Evolutionary conservation across 2,113 vertebrate species (phyloP).

Genomic region (Crotophaga sulcirostris): DNA sequence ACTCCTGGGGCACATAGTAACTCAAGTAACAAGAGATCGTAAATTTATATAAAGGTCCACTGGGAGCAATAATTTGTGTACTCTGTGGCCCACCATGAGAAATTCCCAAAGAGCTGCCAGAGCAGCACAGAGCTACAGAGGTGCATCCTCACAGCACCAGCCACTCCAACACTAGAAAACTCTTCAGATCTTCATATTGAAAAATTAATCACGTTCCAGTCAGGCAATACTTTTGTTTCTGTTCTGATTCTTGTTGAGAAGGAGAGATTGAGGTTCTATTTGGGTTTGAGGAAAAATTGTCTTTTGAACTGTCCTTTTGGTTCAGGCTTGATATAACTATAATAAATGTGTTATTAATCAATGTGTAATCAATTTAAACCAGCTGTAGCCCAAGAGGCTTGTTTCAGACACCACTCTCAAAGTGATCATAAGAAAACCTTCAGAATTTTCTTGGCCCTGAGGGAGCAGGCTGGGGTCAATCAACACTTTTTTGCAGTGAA

Average conservation of each 20-base stretch:
- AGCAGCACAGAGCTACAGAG: background rate
- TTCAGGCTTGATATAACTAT: background rate
- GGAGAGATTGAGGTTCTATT: background rate
- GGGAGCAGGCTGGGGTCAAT: background rate
- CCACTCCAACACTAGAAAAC: accelerated
- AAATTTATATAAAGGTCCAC: background rate
- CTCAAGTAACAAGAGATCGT: background rate
- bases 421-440: background rate
- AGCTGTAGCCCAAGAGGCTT: background rate
- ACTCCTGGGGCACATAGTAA: background rate
- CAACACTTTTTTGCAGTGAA: background rate
- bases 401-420: background rate
- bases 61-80: background rate
- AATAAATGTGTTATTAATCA: background rate
- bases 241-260: background rate
- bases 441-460: background rate
- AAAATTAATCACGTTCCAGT: background rate
- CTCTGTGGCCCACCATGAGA: background rate
- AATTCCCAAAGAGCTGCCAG: background rate
- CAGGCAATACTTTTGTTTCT: background rate
- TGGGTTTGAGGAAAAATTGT: background rate
- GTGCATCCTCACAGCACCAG: accelerated
- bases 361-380: background rate
- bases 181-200: background rate
- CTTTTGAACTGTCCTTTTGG: background rate